A percentile compares a stretch with the other conserved stretches of the same genome.
These are phyloP conservation scores for Dolomedes plantarius DNA, from an alignment of 2,888 invertebrate genomes.

Conservation along the genomic window DNA sequence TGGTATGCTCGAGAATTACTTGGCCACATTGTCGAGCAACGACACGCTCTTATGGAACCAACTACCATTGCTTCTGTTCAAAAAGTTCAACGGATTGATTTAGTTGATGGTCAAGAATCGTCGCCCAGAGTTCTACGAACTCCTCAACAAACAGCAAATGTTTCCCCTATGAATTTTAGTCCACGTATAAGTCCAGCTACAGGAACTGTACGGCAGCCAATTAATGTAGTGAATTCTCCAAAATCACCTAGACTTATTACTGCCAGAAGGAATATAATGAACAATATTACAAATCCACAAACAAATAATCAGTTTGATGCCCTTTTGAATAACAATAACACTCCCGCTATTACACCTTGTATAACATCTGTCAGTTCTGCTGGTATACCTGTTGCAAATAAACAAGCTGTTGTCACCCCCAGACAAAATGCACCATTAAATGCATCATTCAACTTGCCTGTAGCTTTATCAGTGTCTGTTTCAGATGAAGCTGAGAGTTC, in stretches of 20 bases:
- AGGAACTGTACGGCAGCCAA: too few relatives aligned
- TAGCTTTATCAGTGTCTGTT: conserved; percentile 36
- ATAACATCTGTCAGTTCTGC: conserved; percentile 39
- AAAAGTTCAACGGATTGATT: conserved; percentile 24
- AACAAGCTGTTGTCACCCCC: conserved; percentile 1
- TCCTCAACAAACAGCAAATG: background rate
- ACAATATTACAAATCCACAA: background rate
- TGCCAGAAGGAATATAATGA: conserved; percentile 37
- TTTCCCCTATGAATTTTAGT: background rate
- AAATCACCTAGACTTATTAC: background rate
- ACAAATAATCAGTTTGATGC: conserved; percentile 1
- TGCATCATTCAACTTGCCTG: conserved; percentile 26
- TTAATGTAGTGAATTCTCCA: too few relatives aligned
- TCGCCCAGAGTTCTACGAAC: background rate
- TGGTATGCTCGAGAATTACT: conserved; percentile 67
- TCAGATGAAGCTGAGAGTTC: background rate
- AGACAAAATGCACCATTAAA: conserved; percentile 2
- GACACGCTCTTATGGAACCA: conserved; percentile 51
- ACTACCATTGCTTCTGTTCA: conserved; percentile 27
- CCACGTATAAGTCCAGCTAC: background rate
- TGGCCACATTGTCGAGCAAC: conserved; percentile 53
- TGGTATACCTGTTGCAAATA: conserved; percentile 22
- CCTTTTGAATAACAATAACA: background rate
- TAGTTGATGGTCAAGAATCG: conserved; percentile 22
- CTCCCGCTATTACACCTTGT: conserved; percentile 20